Evolutionary conservation across 2,113 vertebrate genomes (phyloP).

Genomic region (Atractosteus spatula): DNA sequence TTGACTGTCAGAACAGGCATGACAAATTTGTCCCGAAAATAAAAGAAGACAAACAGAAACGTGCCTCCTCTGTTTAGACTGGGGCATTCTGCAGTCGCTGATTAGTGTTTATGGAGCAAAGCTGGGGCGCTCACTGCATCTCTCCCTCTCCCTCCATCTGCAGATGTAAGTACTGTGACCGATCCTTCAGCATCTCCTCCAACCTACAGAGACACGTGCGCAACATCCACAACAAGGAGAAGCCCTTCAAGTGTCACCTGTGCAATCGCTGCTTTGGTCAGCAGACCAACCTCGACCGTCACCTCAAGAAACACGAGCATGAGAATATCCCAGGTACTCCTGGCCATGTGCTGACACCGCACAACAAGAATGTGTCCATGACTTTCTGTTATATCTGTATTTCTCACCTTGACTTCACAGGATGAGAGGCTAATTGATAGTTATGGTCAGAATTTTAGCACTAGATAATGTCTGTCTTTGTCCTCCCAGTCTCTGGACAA

Average conservation of each 20-base stretch:
- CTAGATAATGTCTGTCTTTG: no score
- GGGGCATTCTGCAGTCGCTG: constrained; percentile 27
- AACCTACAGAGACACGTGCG: constrained; percentile 97
- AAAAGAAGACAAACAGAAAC: constrained; percentile 16
- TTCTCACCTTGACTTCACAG: no score
- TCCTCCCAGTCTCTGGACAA: no score
- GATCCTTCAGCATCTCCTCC: constrained; percentile 98
- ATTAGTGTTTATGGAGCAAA: constrained; percentile 40
- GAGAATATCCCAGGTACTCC: constrained; percentile 87
- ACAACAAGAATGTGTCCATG: no score
- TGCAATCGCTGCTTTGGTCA: constrained; percentile 98
- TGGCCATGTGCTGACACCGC: constrained; percentile 3
- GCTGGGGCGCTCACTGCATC: constrained; percentile 28
- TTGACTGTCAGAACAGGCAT: constrained; percentile 23
- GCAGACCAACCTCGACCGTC: constrained; percentile 96
- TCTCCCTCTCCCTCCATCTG: constrained; percentile 21
- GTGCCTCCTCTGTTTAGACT: constrained; percentile 35
- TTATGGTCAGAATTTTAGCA: no score
- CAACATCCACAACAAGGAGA: constrained; percentile 99
- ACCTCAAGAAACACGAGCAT: constrained; percentile 97
- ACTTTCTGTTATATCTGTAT: no score
- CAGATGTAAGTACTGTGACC: constrained; percentile 99
- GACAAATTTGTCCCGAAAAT: constrained; percentile 29
- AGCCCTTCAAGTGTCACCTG: constrained; percentile 97
- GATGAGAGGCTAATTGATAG: no score